phyloP scores from a whole-genome alignment of 2,888 invertebrate genomes.

The Euclidia mi region DNA sequence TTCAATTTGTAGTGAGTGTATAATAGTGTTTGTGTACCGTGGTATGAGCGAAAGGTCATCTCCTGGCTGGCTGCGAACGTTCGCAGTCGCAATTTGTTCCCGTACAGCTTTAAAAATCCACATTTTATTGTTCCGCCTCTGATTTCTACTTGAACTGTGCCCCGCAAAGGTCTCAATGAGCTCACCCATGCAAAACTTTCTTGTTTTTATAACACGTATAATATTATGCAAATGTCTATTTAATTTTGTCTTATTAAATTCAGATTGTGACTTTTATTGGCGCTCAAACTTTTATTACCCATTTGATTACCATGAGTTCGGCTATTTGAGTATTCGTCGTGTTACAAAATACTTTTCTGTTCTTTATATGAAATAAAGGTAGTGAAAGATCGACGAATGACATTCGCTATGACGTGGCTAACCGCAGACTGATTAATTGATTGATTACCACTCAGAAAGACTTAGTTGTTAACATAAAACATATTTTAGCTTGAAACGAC shows the following conservation, averaged over 20 bases:
- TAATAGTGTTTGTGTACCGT: too few species aligned
- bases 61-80: slow-evolving; percentile 74
- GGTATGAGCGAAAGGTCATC: slow-evolving; percentile 77
- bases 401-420: too few species aligned
- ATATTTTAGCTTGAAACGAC: too few species aligned
- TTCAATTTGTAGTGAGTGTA: too few species aligned
- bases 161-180: slow-evolving; percentile 68
- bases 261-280: not conserved
- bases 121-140: slow-evolving; percentile 86
- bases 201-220: slow-evolving; percentile 49
- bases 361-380: too few species aligned
- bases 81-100: slow-evolving; percentile 84
- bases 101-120: slow-evolving; percentile 86
- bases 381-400: too few species aligned
- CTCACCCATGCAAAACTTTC: slow-evolving; percentile 57
- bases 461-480: too few species aligned
- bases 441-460: too few species aligned
- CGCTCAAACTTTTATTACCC: not conserved
- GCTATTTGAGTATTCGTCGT: not conserved
- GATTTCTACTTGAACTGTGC: slow-evolving; percentile 80
- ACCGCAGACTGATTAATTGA: too few species aligned
- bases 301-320: not conserved
- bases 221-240: slow-evolving; percentile 10
- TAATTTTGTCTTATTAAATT: slow-evolving; percentile 26
- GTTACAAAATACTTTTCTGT: not conserved